These are phyloP conservation scores for Otolemur crassicaudatus DNA, from an alignment of 2,797 vertebrate genomes.

Conservation along the genomic window DNA sequence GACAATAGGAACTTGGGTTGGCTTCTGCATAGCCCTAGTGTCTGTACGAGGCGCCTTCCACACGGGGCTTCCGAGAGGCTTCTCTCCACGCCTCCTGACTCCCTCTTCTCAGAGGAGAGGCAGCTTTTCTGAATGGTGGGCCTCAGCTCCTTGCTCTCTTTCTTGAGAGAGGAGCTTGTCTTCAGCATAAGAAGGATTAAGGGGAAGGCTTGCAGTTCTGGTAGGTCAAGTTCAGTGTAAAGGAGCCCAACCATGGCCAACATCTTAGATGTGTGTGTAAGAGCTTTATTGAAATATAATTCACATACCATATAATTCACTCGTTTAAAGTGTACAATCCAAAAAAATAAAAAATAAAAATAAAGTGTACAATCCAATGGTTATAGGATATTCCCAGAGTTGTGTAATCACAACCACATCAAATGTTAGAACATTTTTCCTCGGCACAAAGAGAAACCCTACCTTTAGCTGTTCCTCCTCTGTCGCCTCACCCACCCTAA, in stretches of 20 bases:
- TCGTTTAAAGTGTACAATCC: not conserved
- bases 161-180: not conserved
- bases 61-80: not conserved
- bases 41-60: not conserved
- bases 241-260: not conserved
- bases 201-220: not conserved
- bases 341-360: too few species aligned
- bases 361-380: not conserved
- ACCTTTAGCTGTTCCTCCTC: not conserved
- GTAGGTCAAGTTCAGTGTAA: not conserved
- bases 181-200: not conserved
- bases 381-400: not conserved
- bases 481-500: not conserved
- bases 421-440: not conserved
- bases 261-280: not conserved
- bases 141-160: not conserved
- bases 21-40: not conserved
- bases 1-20: rapidly evolving
- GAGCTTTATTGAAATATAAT: not conserved
- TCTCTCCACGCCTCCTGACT: not conserved
- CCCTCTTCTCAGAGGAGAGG: not conserved
- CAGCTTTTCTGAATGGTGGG: rapidly evolving
- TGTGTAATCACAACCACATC: too few species aligned
- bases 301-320: not conserved
- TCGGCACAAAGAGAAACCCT: not conserved